Evolutionary conservation across 2,113 vertebrate species (phyloP).

Genomic region (Trachemys scripta): DNA sequence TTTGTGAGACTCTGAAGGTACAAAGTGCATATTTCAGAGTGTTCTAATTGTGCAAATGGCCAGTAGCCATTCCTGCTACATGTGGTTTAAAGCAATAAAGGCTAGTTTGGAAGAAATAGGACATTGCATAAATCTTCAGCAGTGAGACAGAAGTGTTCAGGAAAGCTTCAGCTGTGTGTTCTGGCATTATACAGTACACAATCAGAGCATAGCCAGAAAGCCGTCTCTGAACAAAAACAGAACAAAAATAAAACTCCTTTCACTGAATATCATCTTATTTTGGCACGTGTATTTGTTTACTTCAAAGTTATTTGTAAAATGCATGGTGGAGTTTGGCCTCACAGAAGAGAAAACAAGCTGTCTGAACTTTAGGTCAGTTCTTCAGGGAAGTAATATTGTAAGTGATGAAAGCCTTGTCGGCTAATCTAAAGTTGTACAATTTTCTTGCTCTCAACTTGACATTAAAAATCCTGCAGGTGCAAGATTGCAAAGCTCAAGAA

Average conservation of each 20-base stretch:
- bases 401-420: conserved; percentile 76
- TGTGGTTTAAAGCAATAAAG: not conserved
- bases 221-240: conserved; percentile 65
- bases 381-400: conserved; percentile 68
- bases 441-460: conserved; percentile 70
- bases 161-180: conserved; percentile 44
- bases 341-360: conserved; percentile 60
- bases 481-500: conserved; percentile 74
- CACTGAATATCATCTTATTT: conserved; percentile 69
- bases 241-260: conserved; percentile 68
- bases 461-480: conserved; percentile 75
- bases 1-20: accelerated
- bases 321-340: conserved; percentile 59
- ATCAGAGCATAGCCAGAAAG: conserved; percentile 55
- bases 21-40: not conserved
- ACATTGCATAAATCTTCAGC: conserved; percentile 18
- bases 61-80: not conserved
- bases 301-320: conserved; percentile 77
- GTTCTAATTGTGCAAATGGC: not conserved
- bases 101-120: not conserved
- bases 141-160: conserved; percentile 62
- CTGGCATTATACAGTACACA: conserved; percentile 52
- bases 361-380: conserved; percentile 44
- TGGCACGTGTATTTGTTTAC: conserved; percentile 71
- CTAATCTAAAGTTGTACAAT: conserved; percentile 69